Conservation (phyloP, 2,797 vertebrate species). For the Lepus oiostolus region DNA sequence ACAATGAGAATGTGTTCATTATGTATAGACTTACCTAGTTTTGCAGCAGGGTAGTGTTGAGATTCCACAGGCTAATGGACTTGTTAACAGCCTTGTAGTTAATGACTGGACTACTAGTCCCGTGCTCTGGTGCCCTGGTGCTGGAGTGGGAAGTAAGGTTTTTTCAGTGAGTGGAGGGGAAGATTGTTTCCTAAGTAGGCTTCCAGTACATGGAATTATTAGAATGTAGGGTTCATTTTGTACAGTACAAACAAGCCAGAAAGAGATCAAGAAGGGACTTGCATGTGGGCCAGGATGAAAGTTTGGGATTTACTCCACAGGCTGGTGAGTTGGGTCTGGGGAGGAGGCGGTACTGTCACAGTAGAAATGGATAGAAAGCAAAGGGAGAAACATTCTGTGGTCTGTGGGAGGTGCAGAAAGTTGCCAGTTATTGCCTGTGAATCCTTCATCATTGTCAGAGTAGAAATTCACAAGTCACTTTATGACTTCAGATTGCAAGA, state of each 20-base stretch:
- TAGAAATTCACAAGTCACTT: neutral
- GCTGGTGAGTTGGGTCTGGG: neutral
- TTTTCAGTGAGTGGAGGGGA: neutral
- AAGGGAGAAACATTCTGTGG: neutral
- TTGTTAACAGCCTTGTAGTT: neutral
- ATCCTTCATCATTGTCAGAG: neutral
- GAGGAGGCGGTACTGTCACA: accelerated
- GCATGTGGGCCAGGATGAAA: neutral
- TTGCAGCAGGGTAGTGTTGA: neutral
- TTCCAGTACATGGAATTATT: neutral
- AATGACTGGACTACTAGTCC: too few relatives aligned
- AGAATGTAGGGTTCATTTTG: neutral
- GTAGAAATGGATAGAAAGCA: neutral
- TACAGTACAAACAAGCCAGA: neutral
- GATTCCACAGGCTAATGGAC: neutral
- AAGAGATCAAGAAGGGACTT: neutral
- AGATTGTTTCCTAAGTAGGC: accelerated
- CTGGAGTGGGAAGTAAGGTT: neutral
- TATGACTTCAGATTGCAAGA: neutral
- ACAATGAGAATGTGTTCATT: neutral
- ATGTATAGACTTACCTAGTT: neutral
- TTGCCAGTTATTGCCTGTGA: neutral
- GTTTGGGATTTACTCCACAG: neutral
- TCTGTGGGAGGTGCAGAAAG: neutral
- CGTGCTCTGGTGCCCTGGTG: neutral